Evolutionary conservation across 2,113 vertebrate species (phyloP), one percentile per base, ranked within the genome.

Genomic region (Phalacrocorax pelagicus): DNA sequence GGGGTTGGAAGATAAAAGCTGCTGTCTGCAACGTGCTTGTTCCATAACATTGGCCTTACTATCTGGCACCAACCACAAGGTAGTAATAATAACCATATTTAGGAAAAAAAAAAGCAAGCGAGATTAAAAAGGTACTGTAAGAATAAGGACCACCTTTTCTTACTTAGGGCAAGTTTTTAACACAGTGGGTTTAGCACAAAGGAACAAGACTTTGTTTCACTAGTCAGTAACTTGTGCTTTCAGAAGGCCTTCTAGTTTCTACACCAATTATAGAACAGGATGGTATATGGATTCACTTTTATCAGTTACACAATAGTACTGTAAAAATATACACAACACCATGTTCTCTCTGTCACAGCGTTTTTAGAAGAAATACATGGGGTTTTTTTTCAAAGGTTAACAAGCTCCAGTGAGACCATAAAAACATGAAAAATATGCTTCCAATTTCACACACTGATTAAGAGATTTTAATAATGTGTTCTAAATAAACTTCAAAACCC

Each of bases 401-500:
- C 63, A 96, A 86, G 83, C 55, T 91, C 94, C 83, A 86, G 59
- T 38, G 91, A 95, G 89, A 91, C 36, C 83, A 12, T 47, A 36
- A 36, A 73, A 86, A 62, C 57, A 85, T 20, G 4, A 92, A 90
- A 95, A 88, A 61, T 58, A 88, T 16, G 63, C 52, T 71, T 89
- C 42, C 65, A 52, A 15, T 84, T 89, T 71, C 89, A 71, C 77
- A 84, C 59, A 42, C 11, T 42, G 67, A 88, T 80, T 65, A 88
- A 40, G 73, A 26, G 73, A 51, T 86, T 84, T 79, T 89, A 94
- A 88, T 59, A 8, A 59, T n/a, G 32, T 44, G 24, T n/a, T 89
- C 72, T 84, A 86, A 86, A 92, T 66, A 94, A 88, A 90, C 88
- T 92, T 92, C 89, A 94, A 92, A 94, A 61, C 3, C 23, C 34